phyloP scores from a whole-genome alignment of 2,113 vertebrate genomes.

The Oryzias javanicus region DNA sequence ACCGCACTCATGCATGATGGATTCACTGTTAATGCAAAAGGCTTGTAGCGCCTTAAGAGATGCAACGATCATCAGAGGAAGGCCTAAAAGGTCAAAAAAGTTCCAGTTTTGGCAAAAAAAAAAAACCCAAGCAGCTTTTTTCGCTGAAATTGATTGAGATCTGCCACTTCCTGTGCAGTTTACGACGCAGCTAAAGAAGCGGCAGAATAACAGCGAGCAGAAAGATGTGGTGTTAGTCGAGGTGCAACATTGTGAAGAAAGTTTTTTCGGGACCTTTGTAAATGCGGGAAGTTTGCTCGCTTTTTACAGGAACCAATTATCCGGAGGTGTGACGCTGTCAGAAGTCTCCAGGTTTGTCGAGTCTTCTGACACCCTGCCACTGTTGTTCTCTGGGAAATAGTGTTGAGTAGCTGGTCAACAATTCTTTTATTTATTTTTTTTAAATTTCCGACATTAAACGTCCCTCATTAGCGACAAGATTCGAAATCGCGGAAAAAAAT shows the following conservation, averaged over 20 bases:
- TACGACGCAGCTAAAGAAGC: constrained; percentile 33
- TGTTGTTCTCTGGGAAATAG: constrained; percentile 71
- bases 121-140: not conserved
- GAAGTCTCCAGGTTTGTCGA: constrained; percentile 75
- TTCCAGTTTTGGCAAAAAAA: not conserved
- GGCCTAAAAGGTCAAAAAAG: constrained; percentile 19
- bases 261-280: constrained; percentile 60
- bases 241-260: constrained; percentile 70
- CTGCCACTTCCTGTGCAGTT: constrained; percentile 56
- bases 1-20: constrained; percentile 68
- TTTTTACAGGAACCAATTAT: constrained; percentile 74
- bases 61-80: constrained; percentile 65
- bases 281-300: constrained; percentile 65
- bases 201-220: constrained; percentile 39
- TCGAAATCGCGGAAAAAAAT: constrained; percentile 74
- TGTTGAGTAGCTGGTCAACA: constrained; percentile 57
- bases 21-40: constrained; percentile 77
- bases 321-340: constrained; percentile 70
- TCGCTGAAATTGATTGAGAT: constrained; percentile 26
- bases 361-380: constrained; percentile 74
- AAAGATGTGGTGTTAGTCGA: constrained; percentile 53
- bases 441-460: constrained; percentile 72
- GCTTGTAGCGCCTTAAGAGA: constrained; percentile 67
- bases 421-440: too few relatives aligned
- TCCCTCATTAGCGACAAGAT: constrained; percentile 74